phyloP scores from a whole-genome alignment of 2,797 vertebrate genomes.

The Brotula barbata region DNA sequence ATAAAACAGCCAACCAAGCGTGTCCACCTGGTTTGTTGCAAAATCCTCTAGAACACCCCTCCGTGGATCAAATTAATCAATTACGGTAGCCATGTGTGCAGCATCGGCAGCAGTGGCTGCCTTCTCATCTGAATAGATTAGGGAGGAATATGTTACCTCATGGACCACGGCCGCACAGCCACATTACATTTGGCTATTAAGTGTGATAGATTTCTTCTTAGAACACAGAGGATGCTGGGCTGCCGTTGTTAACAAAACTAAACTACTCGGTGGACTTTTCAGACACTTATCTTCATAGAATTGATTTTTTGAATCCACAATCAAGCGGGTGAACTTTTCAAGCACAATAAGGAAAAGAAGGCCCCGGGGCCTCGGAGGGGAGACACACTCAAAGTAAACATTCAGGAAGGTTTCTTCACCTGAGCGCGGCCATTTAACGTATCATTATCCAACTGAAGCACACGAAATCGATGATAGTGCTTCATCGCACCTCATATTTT shows the following conservation, averaged over 20 bases:
- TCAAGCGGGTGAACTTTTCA: conserved; percentile 39
- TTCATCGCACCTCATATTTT: conserved; percentile 62
- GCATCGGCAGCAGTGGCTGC: conserved; percentile 50
- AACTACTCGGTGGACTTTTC: conserved; percentile 52
- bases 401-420: conserved; percentile 36
- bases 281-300: conserved; percentile 51
- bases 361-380: conserved; percentile 16
- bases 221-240: conserved; percentile 63
- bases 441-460: conserved; percentile 59
- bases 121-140: conserved; percentile 64
- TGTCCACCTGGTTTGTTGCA: conserved; percentile 25
- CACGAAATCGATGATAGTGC: conserved; percentile 62
- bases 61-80: conserved; percentile 72
- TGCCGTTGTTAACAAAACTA: conserved; percentile 64
- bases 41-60: conserved; percentile 52
- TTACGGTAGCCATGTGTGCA: conserved; percentile 55
- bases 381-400: conserved; percentile 21
- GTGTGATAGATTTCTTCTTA: conserved; percentile 71
- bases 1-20: conserved; percentile 45
- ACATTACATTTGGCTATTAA: conserved; percentile 71
- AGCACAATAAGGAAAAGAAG: conserved; percentile 22
- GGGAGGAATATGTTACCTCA: conserved; percentile 67
- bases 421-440: conserved; percentile 38
- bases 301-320: conserved; percentile 55
- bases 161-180: conserved; percentile 59